Percentiles rank a stretch among this genome's conserved stretches.
phyloP scores from a whole-genome alignment of 1,140 invertebrate species.

The Ruditapes philippinarum region DNA sequence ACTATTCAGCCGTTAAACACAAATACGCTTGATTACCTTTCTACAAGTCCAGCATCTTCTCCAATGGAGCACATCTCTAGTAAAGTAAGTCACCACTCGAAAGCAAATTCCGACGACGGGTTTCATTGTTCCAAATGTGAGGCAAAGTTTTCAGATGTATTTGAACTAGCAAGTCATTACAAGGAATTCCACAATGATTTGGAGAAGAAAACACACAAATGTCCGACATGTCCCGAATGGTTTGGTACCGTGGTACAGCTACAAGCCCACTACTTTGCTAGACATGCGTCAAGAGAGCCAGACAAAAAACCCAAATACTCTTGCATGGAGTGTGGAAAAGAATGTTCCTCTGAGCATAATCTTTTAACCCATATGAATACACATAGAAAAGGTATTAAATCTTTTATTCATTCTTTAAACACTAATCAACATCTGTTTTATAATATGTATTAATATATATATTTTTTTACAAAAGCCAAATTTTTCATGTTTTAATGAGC shows the following conservation, averaged over 20 bases:
- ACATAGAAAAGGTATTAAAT: constrained; percentile 81
- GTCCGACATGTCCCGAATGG: constrained; percentile 80
- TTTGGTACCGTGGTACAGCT: constrained; percentile 75
- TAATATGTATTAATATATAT: constrained; percentile 45
- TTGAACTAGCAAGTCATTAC: constrained; percentile 78
- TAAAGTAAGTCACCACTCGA: constrained; percentile 14
- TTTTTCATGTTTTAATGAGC: background rate
- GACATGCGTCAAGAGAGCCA: constrained; percentile 75
- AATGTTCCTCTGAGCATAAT: constrained; percentile 83
- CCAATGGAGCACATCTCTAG: background rate
- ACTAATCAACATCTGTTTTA: no score
- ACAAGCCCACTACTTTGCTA: constrained; percentile 84
- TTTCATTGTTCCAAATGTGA: constrained; percentile 81
- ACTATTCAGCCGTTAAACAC: constrained; percentile 28
- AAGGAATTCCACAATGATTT: constrained; percentile 77
- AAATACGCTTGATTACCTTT: background rate
- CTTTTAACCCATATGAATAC: constrained; percentile 85
- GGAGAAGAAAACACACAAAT: constrained; percentile 75
- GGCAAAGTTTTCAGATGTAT: constrained; percentile 75
- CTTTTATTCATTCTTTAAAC: background rate
- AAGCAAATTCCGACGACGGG: constrained; percentile 24
- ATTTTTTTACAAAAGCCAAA: background rate
- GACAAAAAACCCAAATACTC: constrained; percentile 73
- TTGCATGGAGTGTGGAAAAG: constrained; percentile 85
- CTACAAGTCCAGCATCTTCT: background rate